These are phyloP conservation scores for Aeoliscus strigatus DNA, from an alignment of 2,797 vertebrate genomes.

Conservation along the genomic window DNA sequence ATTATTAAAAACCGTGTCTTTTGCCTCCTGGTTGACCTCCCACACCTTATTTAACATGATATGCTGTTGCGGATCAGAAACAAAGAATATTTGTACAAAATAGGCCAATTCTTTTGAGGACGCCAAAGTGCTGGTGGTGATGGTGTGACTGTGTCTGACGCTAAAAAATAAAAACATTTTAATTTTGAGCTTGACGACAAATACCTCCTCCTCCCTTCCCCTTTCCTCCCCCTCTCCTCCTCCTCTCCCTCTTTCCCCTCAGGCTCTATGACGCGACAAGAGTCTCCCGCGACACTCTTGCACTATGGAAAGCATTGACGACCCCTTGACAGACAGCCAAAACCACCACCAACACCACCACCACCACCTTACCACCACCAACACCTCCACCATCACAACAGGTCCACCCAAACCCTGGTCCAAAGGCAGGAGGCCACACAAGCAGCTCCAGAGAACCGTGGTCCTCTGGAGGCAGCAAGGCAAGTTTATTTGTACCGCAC, in stretches of 20 bases:
- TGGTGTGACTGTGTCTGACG: too few relatives aligned
- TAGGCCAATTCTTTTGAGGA: too few relatives aligned
- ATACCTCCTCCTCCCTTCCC: not conserved
- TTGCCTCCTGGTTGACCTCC: too few relatives aligned
- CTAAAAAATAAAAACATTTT: too few relatives aligned
- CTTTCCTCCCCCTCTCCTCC: conserved; percentile 14
- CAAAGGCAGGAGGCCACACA: conserved; percentile 56
- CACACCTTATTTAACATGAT: too few relatives aligned
- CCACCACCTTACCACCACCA: conserved; percentile 15
- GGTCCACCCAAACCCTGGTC: conserved; percentile 50
- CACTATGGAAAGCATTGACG: conserved; percentile 70
- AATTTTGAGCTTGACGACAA: too few relatives aligned
- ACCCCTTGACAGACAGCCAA: conserved; percentile 74
- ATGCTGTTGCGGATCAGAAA: too few relatives aligned
- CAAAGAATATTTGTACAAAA: too few relatives aligned
- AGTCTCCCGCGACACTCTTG: conserved; percentile 66
- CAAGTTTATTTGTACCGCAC: conserved; percentile 29
- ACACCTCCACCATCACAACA: conserved; percentile 41
- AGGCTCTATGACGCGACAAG: conserved; percentile 77
- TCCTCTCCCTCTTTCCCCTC: conserved; percentile 46
- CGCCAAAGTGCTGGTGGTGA: too few relatives aligned
- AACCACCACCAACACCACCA: conserved; percentile 38
- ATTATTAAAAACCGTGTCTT: too few relatives aligned
- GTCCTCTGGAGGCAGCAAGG: conserved; percentile 58
- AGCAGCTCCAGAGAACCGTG: conserved; percentile 47